phyloP scores from a whole-genome alignment of 2,888 invertebrate genomes.

The Brachyptera risi region DNA sequence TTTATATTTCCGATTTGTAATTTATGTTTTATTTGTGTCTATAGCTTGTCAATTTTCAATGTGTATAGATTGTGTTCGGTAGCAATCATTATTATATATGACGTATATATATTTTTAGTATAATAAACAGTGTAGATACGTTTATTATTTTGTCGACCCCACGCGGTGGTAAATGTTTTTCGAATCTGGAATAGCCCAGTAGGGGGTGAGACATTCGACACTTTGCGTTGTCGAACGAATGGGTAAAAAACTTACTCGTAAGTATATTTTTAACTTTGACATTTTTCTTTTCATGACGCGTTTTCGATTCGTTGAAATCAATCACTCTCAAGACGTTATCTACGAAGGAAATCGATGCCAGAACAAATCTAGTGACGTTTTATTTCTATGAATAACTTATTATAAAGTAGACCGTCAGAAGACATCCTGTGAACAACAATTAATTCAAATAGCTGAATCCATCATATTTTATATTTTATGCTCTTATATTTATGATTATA shows the following conservation, averaged over 20 bases:
- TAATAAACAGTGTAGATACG: background rate
- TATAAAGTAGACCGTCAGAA: no score
- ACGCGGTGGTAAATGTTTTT: slow-evolving; percentile 5
- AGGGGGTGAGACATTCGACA: background rate
- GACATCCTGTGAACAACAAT: no score
- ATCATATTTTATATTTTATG: no score
- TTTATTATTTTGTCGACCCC: background rate
- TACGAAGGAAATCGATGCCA: background rate
- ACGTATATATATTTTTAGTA: background rate
- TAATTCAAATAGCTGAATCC: no score
- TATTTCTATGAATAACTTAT: no score
- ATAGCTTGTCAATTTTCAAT: slow-evolving; percentile 9
- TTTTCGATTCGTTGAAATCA: background rate
- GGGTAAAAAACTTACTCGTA: background rate
- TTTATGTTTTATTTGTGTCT: slow-evolving; percentile 2
- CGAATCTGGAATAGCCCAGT: background rate
- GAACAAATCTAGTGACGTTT: no score
- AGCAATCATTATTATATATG: background rate
- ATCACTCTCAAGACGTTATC: background rate
- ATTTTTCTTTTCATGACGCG: background rate
- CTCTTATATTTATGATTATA: no score
- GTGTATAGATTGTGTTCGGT: background rate
- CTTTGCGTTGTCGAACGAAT: background rate
- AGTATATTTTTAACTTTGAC: background rate
- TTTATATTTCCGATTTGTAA: background rate